Percentiles rank a stretch among this genome's conserved stretches.
Conservation (phyloP, 2,888 invertebrate species). For the Himalopsyche japonica region DNA sequence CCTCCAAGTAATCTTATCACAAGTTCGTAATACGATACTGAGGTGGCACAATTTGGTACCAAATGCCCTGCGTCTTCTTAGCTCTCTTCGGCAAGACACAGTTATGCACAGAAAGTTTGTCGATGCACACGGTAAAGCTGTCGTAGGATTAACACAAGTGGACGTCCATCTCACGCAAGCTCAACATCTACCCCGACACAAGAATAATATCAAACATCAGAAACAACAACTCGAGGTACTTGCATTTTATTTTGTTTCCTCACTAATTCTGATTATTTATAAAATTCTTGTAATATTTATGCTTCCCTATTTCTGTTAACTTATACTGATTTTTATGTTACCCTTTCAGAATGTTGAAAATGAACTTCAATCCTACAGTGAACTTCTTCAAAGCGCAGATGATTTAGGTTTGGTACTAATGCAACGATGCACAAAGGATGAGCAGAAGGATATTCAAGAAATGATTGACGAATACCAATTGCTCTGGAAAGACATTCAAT, state of each 20-base stretch:
- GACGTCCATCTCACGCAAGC: constrained; percentile 74
- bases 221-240: constrained; percentile 55
- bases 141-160: constrained; percentile 70
- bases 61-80: constrained; percentile 61
- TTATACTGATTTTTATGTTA: neutral
- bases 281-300: neutral
- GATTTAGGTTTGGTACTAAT: constrained; percentile 64
- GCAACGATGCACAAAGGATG: constrained; percentile 59
- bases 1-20: constrained; percentile 64
- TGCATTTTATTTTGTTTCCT: no score
- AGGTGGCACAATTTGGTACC: constrained; percentile 69
- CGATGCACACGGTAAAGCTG: constrained; percentile 70
- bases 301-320: neutral
- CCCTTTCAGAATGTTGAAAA: constrained; percentile 55
- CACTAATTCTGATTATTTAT: no score
- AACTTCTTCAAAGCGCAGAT: constrained; percentile 62
- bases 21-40: constrained; percentile 62
- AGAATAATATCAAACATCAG: constrained; percentile 52
- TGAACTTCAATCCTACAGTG: constrained; percentile 59
- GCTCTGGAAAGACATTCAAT: constrained; percentile 65
- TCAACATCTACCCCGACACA: constrained; percentile 63
- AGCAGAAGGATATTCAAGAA: constrained; percentile 60
- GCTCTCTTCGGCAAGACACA: constrained; percentile 61
- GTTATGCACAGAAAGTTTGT: constrained; percentile 70
- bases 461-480: constrained; percentile 69